A percentile compares a stretch with the other conserved stretches of the same genome.
Evolutionary conservation across 1,140 invertebrate genomes (phyloP).

Genomic region (Hypsibius dujardini): DNA sequence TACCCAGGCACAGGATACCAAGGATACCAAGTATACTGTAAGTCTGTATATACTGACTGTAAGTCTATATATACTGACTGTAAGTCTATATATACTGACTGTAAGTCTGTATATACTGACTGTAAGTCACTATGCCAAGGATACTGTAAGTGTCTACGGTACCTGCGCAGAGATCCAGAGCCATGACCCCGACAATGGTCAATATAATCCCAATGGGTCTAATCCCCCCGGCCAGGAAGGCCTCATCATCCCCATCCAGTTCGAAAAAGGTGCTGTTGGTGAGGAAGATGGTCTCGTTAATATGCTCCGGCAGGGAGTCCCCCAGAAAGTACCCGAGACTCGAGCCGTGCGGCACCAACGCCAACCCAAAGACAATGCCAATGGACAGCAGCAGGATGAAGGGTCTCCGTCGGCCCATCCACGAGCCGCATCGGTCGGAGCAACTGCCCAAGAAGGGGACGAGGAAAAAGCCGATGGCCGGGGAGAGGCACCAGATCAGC

Average conservation of each 20-base stretch:
- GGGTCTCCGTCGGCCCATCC: conserved; percentile 62
- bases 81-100: too few species aligned
- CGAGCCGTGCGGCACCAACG: conserved; percentile 78
- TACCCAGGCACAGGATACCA: too few species aligned
- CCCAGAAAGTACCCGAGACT: conserved; percentile 57
- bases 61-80: too few species aligned
- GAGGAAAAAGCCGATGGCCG: conserved; percentile 74
- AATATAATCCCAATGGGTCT: conserved; percentile 51
- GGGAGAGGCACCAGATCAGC: conserved; percentile 78
- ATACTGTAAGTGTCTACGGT: too few species aligned
- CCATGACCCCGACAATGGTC: conserved; percentile 73
- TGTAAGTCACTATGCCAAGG: too few species aligned
- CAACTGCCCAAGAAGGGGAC: conserved; percentile 76
- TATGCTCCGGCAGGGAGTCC: conserved; percentile 34
- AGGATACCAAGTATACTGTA: too few species aligned
- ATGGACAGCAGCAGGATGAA: conserved; percentile 74
- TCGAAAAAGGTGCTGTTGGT: background rate
- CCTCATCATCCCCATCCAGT: background rate
- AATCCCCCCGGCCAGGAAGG: background rate
- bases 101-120: too few species aligned
- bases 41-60: too few species aligned
- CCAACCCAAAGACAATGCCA: conserved; percentile 64
- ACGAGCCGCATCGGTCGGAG: conserved; percentile 64
- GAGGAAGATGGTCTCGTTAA: background rate
- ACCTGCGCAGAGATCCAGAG: conserved; percentile 85